Evolutionary conservation across 2,888 invertebrate species (phyloP).

Genomic region (Dicranocentrus wangi): DNA sequence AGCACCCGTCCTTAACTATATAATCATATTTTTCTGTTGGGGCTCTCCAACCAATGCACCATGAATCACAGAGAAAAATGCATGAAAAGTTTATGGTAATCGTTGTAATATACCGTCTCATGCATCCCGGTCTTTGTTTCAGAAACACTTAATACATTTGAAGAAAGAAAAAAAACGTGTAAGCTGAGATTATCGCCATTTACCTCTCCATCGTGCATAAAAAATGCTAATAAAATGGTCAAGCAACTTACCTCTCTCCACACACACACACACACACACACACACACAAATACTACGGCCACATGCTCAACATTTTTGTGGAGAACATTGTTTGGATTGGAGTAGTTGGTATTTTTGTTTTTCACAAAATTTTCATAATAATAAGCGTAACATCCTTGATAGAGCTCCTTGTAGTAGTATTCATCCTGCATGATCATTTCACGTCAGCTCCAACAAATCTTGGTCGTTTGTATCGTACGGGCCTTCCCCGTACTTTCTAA

Average conservation of each 20-base stretch:
- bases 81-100: conserved; percentile 6
- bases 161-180: not conserved
- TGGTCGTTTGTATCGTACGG: not conserved
- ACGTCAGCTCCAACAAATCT: not conserved
- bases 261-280: not conserved
- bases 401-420: not conserved
- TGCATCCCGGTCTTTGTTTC: conserved; percentile 27
- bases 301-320: not conserved
- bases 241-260: not conserved
- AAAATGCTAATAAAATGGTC: conserved; percentile 28
- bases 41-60: not conserved
- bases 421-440: not conserved
- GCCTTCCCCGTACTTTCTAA: conserved; percentile 28
- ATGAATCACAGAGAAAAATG: not conserved
- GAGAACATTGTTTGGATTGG: not conserved
- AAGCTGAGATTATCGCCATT: not conserved
- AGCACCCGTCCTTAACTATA: not conserved
- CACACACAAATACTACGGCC: not conserved
- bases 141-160: not conserved
- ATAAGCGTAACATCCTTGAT: not conserved
- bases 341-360: conserved; percentile 31
- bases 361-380: not conserved
- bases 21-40: not conserved
- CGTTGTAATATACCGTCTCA: not conserved
- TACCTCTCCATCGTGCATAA: not conserved